A percentile compares a stretch with the other conserved stretches of the same genome.
Evolutionary conservation across 2,888 invertebrate genomes (phyloP).

Genomic region (Leucania comma): DNA sequence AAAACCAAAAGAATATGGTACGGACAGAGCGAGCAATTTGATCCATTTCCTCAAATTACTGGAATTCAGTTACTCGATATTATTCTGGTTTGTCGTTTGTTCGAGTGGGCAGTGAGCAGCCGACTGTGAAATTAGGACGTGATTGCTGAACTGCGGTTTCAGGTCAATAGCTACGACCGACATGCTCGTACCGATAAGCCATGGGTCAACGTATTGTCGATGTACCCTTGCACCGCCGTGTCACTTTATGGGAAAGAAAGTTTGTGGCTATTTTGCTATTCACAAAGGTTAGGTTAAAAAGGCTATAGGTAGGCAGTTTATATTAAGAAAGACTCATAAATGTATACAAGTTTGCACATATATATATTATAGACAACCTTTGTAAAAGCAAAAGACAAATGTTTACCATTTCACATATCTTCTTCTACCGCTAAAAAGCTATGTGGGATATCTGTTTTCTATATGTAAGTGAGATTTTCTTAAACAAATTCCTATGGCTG

Average conservation of each 20-base stretch:
- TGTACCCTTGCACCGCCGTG: conserved; percentile 22
- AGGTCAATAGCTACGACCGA: conserved; percentile 79
- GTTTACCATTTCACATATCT: no score
- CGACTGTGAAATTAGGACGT: conserved; percentile 79
- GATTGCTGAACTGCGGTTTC: conserved; percentile 72
- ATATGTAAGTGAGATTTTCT: no score
- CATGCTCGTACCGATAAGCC: conserved; percentile 61
- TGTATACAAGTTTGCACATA: neutral
- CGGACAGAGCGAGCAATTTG: conserved; percentile 38
- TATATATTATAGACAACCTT: neutral
- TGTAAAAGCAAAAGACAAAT: no score
- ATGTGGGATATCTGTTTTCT: no score
- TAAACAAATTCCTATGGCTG: no score
- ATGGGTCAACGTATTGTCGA: conserved; percentile 41
- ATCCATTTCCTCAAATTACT: conserved; percentile 64
- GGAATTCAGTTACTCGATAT: conserved; percentile 58
- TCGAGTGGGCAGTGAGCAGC: conserved; percentile 66
- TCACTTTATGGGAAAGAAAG: conserved; percentile 36
- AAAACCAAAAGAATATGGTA: conserved; percentile 13
- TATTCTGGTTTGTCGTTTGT: conserved; percentile 64
- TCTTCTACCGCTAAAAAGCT: no score
- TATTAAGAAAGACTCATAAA: neutral
- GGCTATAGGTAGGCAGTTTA: neutral
- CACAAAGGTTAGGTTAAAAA: no score
- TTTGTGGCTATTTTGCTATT: conserved; percentile 4